Evolutionary conservation across 35 echinoderm and acorn worm species (phyloP), one percentile per base, ranked within the genome.

Genomic region (Patiria miniata): DNA sequence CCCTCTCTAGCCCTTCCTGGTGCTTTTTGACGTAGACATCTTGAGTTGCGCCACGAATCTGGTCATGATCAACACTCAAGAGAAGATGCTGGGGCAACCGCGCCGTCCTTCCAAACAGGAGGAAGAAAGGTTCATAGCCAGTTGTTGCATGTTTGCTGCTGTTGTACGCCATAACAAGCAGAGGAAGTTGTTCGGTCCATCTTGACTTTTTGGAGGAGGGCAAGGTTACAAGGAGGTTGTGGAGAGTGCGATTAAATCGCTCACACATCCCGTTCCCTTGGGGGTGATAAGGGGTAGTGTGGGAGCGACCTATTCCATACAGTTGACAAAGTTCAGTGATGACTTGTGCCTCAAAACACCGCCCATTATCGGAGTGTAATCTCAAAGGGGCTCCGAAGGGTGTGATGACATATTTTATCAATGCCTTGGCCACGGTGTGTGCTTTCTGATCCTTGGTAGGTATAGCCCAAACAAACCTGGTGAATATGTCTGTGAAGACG

Each of bases 31-130:
- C 58, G 42, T 84, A 93, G 23, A 77, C n/a, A 21, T 90, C 0
- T 40, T 39, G 81, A 22, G 7, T 18, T 53, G 44, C 16, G n/a
- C 39, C 36, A 51, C 69, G 37, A 21, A 8, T 18, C 12, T 39
- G 32, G 7, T 76, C 53, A n/a, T n/a, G 60, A n/a, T 92, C 77
- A 3, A 87, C 17, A 18, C 90, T 90, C 2, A 97, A 53, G 1
- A 87, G 2, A 57, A 82, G 83, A 54, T 97, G 90, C 34, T 90
- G 59, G 61, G 94, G 94, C 22, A 93, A 36, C 1, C 61, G 86
- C 19, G 90, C 87, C 7, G 87, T 91, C 16, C 95, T 69, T 8
- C 91, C 90, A 88, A 97, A 97, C 28, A 97, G 89, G 8, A 97
- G 81, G 37, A 90, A 93, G 61, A 77, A 56, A 5, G 91, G 95